phyloP scores from a whole-genome alignment of 2,888 invertebrate species.

The Xylota sylvarum region DNA sequence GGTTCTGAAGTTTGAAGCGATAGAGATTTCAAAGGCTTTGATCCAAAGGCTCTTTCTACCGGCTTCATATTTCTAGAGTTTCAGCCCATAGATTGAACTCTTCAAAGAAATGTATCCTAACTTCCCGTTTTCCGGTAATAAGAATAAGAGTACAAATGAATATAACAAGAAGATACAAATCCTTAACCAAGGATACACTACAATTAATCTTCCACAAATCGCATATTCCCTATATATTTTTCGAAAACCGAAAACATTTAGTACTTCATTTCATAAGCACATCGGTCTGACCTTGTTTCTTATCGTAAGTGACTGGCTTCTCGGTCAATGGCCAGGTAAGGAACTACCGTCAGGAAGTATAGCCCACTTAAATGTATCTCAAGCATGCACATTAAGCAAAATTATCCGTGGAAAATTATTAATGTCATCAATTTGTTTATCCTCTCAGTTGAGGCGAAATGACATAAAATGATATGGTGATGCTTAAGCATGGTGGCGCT shows the following conservation, averaged over 20 bases:
- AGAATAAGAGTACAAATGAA: too few species aligned
- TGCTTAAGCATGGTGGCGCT: background rate
- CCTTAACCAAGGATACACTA: background rate
- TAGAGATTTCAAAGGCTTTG: too few species aligned
- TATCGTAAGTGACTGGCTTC: background rate
- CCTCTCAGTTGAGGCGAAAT: background rate
- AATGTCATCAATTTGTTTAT: slow-evolving; percentile 34
- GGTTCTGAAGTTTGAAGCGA: too few species aligned
- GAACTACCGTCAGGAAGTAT: slow-evolving; percentile 24
- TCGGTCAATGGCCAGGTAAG: slow-evolving; percentile 14
- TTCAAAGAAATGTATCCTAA: too few species aligned
- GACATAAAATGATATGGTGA: slow-evolving; percentile 7
- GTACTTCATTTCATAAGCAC: background rate
- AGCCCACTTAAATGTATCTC: slow-evolving; percentile 22
- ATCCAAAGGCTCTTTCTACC: too few species aligned
- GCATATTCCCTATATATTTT: background rate
- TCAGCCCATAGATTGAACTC: too few species aligned
- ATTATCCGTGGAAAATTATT: slow-evolving; percentile 11
- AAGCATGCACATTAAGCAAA: slow-evolving; percentile 25
- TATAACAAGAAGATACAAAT: too few species aligned
- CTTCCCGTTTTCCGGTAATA: too few species aligned
- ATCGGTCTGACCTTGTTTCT: slow-evolving; percentile 20
- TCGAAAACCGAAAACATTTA: background rate
- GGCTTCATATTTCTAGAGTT: too few species aligned
- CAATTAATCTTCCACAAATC: background rate